Conservation (phyloP, 2,888 invertebrate species). For the Germaria angustata region DNA sequence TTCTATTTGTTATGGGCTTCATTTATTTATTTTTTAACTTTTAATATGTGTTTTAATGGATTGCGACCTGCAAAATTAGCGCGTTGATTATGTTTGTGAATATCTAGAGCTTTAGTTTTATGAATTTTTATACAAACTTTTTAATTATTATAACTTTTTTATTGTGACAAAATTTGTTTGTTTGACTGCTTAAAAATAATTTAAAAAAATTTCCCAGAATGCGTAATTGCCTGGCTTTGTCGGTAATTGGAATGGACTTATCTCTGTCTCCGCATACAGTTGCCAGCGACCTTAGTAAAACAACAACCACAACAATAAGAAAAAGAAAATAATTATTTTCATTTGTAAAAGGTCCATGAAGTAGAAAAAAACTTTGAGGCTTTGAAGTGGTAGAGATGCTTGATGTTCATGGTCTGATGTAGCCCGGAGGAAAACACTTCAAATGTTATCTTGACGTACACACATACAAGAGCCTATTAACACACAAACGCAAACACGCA, state of each 20-base stretch:
- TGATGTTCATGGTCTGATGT: slow-evolving; percentile 19
- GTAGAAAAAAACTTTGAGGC: slow-evolving; percentile 27
- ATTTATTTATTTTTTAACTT: too few species aligned
- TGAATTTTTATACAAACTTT: too few species aligned
- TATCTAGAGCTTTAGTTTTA: too few species aligned
- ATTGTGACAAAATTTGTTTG: too few species aligned
- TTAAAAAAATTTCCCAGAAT: too few species aligned
- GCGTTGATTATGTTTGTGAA: too few species aligned
- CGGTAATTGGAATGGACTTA: slow-evolving; percentile 18
- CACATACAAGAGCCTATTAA: neutral
- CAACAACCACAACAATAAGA: neutral
- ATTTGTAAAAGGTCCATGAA: slow-evolving; percentile 36
- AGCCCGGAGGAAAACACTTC: slow-evolving; percentile 44
- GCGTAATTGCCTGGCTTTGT: too few species aligned
- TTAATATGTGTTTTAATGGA: too few species aligned
- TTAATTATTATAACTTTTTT: too few species aligned
- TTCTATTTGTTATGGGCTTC: too few species aligned
- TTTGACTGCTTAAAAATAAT: too few species aligned
- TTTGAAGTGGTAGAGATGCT: slow-evolving; percentile 25
- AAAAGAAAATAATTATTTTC: slow-evolving; percentile 37
- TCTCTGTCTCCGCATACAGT: neutral
- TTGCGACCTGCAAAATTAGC: too few species aligned
- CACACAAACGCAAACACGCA: neutral
- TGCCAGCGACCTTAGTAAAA: slow-evolving; percentile 2
- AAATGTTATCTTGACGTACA: slow-evolving; percentile 9